Base-by-base conservation (phyloP, 2,797 vertebrate species). In the Diplodus puntazzo region DNA sequence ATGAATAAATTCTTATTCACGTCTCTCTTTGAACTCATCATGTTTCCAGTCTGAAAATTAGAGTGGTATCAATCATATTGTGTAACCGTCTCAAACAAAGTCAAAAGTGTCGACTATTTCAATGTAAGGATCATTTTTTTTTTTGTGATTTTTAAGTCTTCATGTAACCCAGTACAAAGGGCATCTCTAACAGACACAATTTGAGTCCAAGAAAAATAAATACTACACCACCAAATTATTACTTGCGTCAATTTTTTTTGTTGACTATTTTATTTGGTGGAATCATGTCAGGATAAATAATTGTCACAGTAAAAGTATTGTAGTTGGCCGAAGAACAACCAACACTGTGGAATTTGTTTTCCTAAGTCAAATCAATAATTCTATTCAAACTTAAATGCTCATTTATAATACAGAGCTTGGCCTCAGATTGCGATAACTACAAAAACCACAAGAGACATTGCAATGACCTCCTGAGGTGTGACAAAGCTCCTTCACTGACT, bases 401-500 rank as follows among this genome's bases (percentile, higher is more conserved):
- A 12, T 53, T 60, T 42, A n/a, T 25, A 54, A 39, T 39, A 11
- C 12, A 18, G n/a, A 20, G 30, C 2, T 0, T 16, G 9, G 21
- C 8, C 34, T 34, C n/a, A 43, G 2, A 21, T 17, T 10, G 14
- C 0, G 2, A 60, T 18, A 18, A 7, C 21, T 63, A 30, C 6
- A 12, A 64, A 30, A 30, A 27, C 16, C 12, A 9, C 49, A 25
- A 46, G 25, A 27, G 25, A 27, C 16, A 49, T 6, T 73, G n/a
- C 50, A 58, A 62, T 6, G 7, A 6, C n/a, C 21, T 49, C 14
- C 21, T 30, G 18, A 2, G 10, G n/a, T 18, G 48, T 62, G 54
- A 55, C 58, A 52, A 46, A 74, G 42, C 25, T 10, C 54, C n/a
- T 68, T 42, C 49, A 27, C 34, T 65, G n/a, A 53, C 34, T 45